A percentile compares a stretch with the other conserved stretches of the same genome.
phyloP scores from a whole-genome alignment of 1,140 invertebrate species.

The Caenorhabditis remanei region DNA sequence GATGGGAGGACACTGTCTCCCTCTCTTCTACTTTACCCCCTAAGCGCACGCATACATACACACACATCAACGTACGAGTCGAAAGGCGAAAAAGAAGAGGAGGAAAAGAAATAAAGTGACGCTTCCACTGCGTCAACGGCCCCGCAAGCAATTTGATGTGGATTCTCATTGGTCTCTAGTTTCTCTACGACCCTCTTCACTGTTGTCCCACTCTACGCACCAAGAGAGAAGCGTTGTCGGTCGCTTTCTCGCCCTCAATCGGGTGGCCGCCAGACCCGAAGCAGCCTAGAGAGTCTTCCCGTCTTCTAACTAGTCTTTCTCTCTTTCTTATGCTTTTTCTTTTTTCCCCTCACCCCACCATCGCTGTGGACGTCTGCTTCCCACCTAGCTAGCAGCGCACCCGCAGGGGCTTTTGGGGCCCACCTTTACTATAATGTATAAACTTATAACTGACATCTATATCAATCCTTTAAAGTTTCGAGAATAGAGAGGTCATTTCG shows the following conservation, averaged over 20 bases:
- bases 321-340: constrained; percentile 1
- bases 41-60: neutral
- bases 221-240: constrained; percentile 31
- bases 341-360: neutral
- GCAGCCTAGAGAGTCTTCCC: neutral
- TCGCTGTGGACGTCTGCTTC: neutral
- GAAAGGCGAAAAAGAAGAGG: neutral
- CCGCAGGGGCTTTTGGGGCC: neutral
- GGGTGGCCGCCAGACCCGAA: constrained; percentile 2
- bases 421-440: neutral
- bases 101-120: neutral
- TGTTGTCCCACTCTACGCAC: neutral
- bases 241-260: constrained; percentile 36
- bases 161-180: constrained; percentile 21
- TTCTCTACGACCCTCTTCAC: neutral
- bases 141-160: constrained; percentile 31
- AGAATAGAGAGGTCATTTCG: too few species aligned
- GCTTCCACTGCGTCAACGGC: constrained; percentile 22
- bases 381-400: neutral
- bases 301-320: constrained; percentile 8
- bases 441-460: too few species aligned
- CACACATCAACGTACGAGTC: neutral
- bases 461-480: too few species aligned
- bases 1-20: neutral
- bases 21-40: neutral